Conservation (phyloP, 2,113 vertebrate species). For the Monarcha castaneiventris region DNA sequence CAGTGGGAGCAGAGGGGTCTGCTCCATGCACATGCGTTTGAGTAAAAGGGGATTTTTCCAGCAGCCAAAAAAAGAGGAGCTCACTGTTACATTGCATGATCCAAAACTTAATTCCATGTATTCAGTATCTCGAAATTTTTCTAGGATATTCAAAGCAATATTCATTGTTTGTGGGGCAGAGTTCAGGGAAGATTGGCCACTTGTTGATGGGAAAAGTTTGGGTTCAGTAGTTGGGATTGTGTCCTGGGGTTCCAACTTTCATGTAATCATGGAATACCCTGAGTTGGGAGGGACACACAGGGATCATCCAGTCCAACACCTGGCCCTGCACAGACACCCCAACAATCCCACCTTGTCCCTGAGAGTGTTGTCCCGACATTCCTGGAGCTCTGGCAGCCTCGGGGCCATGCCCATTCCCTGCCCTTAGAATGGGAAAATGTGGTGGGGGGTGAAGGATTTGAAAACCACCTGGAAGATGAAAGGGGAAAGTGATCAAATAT, state of each 20-base stretch:
- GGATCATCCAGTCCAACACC: not conserved
- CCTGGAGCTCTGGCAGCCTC: not conserved
- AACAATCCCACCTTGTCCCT: not conserved
- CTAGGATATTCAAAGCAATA: not conserved
- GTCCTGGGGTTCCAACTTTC: not conserved
- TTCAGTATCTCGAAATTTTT: not conserved
- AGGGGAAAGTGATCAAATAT: not conserved
- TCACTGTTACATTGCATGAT: not conserved
- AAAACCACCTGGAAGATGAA: not conserved
- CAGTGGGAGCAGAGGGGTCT: not conserved
- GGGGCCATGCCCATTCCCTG: accelerated
- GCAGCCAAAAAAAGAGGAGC: accelerated
- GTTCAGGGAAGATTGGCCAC: not conserved
- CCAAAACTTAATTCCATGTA: not conserved
- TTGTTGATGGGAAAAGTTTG: not conserved
- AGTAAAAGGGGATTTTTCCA: not conserved
- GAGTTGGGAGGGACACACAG: not conserved
- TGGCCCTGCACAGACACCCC: not conserved
- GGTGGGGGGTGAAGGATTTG: not conserved
- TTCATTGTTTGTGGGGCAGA: not conserved
- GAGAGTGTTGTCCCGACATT: accelerated
- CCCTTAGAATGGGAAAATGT: not conserved
- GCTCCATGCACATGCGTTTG: accelerated
- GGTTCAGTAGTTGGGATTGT: not conserved
- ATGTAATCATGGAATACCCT: not conserved